phyloP scores from a whole-genome alignment of 2,113 vertebrate genomes.

The Alectura lathami region DNA sequence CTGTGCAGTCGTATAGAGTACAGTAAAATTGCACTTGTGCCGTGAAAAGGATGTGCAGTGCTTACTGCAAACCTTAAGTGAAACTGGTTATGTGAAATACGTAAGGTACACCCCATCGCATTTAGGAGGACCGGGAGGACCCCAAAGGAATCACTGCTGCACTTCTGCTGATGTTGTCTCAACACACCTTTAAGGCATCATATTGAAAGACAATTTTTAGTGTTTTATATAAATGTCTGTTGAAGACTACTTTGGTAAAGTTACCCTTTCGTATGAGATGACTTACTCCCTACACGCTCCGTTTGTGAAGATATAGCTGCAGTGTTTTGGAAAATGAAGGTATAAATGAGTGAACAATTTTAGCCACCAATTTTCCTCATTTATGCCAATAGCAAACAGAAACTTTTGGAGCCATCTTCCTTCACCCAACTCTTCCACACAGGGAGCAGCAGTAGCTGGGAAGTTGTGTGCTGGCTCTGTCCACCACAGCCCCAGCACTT shows the following conservation, averaged over 20 bases:
- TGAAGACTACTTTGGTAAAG: neutral
- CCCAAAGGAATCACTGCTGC: neutral
- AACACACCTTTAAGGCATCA: accelerated
- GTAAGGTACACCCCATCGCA: accelerated
- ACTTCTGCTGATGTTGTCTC: neutral
- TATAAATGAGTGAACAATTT: neutral
- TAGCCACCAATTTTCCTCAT: neutral
- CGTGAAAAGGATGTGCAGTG: neutral
- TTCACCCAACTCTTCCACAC: accelerated
- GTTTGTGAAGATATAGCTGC: neutral
- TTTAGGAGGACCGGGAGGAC: neutral
- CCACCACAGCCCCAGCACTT: accelerated
- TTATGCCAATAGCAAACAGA: neutral
- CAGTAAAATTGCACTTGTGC: neutral
- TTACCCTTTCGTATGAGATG: neutral
- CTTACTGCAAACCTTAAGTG: neutral
- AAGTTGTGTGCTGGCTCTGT: accelerated
- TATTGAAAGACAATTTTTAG: neutral
- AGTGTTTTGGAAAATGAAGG: neutral
- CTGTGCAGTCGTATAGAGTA: neutral
- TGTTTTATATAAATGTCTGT: neutral
- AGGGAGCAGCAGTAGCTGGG: accelerated
- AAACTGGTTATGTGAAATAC: neutral
- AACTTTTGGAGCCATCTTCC: neutral
- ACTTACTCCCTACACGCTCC: neutral